Evolutionary conservation across 2,797 vertebrate genomes (phyloP).

Genomic region (Enteromius mattozi): DNA sequence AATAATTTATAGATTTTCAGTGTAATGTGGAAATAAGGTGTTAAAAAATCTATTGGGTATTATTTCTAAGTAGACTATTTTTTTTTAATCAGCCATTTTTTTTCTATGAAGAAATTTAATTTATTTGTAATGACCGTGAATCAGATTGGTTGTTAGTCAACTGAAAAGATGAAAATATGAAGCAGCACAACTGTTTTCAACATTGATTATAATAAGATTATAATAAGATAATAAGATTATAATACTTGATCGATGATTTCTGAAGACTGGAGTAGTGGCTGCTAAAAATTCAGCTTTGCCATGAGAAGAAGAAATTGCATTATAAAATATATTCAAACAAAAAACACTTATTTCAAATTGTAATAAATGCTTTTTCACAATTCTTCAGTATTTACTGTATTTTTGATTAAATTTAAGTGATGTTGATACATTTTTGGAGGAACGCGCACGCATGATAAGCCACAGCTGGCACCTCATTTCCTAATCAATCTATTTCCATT

Average conservation of each 20-base stretch:
- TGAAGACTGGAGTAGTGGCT: neutral
- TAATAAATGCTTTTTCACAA: neutral
- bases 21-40: neutral
- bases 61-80: neutral
- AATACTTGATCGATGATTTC: neutral
- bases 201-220: neutral
- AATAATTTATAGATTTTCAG: neutral
- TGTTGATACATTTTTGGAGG: too few species aligned
- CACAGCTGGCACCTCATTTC: too few species aligned
- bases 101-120: neutral
- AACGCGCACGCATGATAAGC: too few species aligned
- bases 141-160: neutral
- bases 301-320: neutral
- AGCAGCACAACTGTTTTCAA: too few species aligned
- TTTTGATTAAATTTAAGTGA: too few species aligned
- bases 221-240: too few species aligned
- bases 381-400: neutral
- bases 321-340: neutral
- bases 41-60: neutral
- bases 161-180: neutral
- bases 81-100: neutral
- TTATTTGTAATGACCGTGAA: neutral
- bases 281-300: neutral
- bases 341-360: neutral
- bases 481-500: too few species aligned